A percentile compares a stretch with the other conserved stretches of the same genome.
phyloP scores from a whole-genome alignment of 2,888 invertebrate genomes.

The Eumacrocentrus americanus region DNA sequence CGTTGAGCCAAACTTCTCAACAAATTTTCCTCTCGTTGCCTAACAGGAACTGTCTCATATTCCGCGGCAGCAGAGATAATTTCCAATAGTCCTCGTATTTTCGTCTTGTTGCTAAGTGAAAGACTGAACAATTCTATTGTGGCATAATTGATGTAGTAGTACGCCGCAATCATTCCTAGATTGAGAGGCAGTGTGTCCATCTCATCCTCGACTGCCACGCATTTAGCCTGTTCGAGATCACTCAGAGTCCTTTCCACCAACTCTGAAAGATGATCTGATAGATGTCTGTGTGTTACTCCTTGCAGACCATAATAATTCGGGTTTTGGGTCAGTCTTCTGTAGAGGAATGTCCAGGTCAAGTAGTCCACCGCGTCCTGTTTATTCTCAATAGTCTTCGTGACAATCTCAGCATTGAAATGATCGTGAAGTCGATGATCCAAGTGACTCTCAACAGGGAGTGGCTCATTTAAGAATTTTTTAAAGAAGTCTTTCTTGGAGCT shows the following conservation, averaged over 20 bases:
- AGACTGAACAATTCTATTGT: slow-evolving; percentile 98
- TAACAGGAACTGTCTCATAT: slow-evolving; percentile 90
- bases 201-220: slow-evolving; percentile 97
- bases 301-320: slow-evolving; percentile 99
- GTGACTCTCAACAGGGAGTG: slow-evolving; percentile 96
- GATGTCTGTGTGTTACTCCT: slow-evolving; percentile 94
- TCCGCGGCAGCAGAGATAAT: slow-evolving; percentile 98
- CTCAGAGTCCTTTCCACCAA: slow-evolving; percentile 94
- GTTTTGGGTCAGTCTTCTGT: slow-evolving; percentile 95
- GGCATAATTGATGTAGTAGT: slow-evolving; percentile 99
- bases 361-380: slow-evolving; percentile 99
- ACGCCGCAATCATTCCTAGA: slow-evolving; percentile 99
- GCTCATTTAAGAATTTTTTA: slow-evolving; percentile 96
- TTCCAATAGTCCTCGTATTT: slow-evolving; percentile 94
- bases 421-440: slow-evolving; percentile 97
- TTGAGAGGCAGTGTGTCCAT: slow-evolving; percentile 97
- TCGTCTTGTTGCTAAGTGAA: slow-evolving; percentile 95
- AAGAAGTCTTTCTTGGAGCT: slow-evolving; percentile 98
- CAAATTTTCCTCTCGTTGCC: slow-evolving; percentile 93
- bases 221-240: slow-evolving; percentile 95
- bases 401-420: slow-evolving; percentile 99
- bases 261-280: slow-evolving; percentile 98
- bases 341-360: slow-evolving; percentile 98
- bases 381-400: slow-evolving; percentile 99
- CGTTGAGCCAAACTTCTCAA: slow-evolving; percentile 73